These are phyloP conservation scores for Steinernema khuongi DNA, from an alignment of 1,140 invertebrate species.

Conservation along the genomic window DNA sequence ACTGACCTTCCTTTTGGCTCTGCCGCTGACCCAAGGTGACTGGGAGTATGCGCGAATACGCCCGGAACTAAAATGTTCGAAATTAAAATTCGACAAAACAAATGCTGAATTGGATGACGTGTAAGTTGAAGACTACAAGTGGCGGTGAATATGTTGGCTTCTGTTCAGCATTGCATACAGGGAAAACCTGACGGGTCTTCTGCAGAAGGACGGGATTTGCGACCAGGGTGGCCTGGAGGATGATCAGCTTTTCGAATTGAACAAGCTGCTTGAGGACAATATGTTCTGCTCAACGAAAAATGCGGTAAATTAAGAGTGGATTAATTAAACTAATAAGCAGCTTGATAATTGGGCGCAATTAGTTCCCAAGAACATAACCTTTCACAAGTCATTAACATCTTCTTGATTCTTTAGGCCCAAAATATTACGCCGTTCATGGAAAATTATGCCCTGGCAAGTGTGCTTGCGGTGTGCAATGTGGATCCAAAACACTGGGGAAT, in stretches of 20 bases:
- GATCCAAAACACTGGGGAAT: not conserved
- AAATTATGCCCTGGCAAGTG: not conserved
- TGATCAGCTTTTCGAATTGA: not conserved
- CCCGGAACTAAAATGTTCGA: not conserved
- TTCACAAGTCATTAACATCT: too few relatives aligned
- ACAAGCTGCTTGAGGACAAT: not conserved
- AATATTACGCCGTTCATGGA: not conserved
- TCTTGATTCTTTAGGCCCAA: not conserved
- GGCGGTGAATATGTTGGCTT: not conserved
- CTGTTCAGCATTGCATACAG: not conserved
- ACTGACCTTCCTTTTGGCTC: too few relatives aligned
- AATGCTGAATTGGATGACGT: not conserved
- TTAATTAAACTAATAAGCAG: too few relatives aligned
- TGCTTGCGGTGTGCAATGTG: not conserved
- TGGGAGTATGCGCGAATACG: not conserved
- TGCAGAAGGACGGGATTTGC: not conserved
- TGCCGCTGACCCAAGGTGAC: too few relatives aligned
- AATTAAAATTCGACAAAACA: not conserved
- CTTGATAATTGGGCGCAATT: too few relatives aligned
- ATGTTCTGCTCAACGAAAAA: conserved; percentile 1
- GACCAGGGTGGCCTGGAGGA: not conserved
- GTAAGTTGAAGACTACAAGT: not conserved
- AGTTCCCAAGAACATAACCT: too few relatives aligned
- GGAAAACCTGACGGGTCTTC: not conserved
- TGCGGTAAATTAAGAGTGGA: not conserved